A percentile compares a stretch with the other conserved stretches of the same genome.
These are phyloP conservation scores for Trididemnum clinides DNA, from an alignment of 23 tunicate species.

Conservation along the genomic window DNA sequence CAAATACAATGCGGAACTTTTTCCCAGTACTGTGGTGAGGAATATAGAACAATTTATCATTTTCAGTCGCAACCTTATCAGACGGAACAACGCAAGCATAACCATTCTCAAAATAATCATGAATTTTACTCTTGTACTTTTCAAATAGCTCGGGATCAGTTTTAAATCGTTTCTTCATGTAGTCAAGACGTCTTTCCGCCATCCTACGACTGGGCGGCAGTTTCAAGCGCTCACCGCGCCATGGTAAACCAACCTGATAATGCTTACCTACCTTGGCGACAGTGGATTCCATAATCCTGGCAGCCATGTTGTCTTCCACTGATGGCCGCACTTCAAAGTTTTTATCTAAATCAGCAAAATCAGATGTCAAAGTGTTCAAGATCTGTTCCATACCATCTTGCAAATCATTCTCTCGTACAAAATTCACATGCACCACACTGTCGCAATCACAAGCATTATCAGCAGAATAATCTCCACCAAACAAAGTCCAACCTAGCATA, in stretches of 20 bases:
- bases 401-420: too few relatives aligned
- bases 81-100: not conserved
- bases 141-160: not conserved
- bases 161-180: not conserved
- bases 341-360: too few relatives aligned
- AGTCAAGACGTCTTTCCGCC: not conserved
- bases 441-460: too few relatives aligned
- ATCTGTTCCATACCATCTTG: too few relatives aligned
- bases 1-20: conserved; percentile 24
- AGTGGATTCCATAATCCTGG: too few relatives aligned
- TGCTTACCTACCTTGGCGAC: too few relatives aligned
- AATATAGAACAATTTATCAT: not conserved
- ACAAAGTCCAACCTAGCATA: not conserved
- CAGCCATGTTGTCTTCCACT: too few relatives aligned
- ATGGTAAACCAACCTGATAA: not conserved
- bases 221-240: not conserved
- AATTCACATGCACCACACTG: not conserved
- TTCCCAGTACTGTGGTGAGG: not conserved
- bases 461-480: not conserved
- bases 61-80: not conserved
- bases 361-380: too few relatives aligned
- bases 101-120: not conserved
- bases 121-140: not conserved
- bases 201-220: not conserved
- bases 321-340: too few relatives aligned